Base-by-base conservation (phyloP, 2,888 invertebrate genomes). In the Macrophya alboannulata region DNA sequence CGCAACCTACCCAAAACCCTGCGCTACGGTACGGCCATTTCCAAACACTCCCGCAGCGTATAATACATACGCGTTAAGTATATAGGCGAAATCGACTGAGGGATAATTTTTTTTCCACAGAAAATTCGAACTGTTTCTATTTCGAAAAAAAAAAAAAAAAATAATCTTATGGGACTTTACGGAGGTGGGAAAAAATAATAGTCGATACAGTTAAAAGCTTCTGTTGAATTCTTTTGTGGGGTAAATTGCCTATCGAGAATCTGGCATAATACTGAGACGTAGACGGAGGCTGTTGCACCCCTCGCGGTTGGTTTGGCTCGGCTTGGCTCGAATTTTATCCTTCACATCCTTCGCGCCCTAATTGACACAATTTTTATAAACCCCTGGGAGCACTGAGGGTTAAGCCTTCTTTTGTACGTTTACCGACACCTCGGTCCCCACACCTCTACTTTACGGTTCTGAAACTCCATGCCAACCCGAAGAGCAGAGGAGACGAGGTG, bases 281-380 rank as follows among this genome's bases (percentile, higher is more conserved):
- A 74, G 21, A 21, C 74, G 43, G 48, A 43, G 15, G 74, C 74
- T 15, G 77, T 31, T 15, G 55, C 87, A 86, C 87, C 87, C 85
- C 37, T 86, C 88, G 85, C 45, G 31, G 31, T 86, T 85, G 85
- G 85, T 86, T 37, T 15, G 62, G 25, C 65, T 68, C 71, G 12
- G 85, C 86, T 37, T 15, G 62, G 25, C 65, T 68, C 81, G 12
- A 71, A 43, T 81, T 85, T 85, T 81, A 85, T 85, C 85, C 85
- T 82, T 55, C 85, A 51, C 81, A 82, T 81, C 81, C 85, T 85
- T 89, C 89, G 88, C 89, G 87, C 88, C 89, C 90, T 91, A 92
- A 92, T 92, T 92, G 91, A 92, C 92, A 92, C 91, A 90, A 92
- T 92, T 91, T 91, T 91, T 91, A 90, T 90, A 90, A 90, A 91